Conservation (phyloP, 2,888 invertebrate species). For the Ommatoiulus sabulosus region DNA sequence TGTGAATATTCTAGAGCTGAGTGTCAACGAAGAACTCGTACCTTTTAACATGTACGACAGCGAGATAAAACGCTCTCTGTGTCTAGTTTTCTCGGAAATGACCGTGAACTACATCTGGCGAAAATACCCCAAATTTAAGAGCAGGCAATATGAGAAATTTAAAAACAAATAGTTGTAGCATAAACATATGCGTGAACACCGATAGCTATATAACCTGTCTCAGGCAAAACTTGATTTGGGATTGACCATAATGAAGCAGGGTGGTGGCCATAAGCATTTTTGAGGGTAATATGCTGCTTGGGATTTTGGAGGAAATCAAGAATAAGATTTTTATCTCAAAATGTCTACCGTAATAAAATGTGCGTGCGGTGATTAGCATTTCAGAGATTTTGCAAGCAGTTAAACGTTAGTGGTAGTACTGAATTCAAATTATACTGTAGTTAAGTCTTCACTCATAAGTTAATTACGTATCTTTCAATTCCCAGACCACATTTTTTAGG, state of each 20-base stretch:
- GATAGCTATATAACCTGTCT: neutral
- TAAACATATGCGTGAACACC: neutral
- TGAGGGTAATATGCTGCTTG: too few relatives aligned
- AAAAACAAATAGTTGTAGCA: neutral
- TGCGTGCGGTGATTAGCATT: neutral
- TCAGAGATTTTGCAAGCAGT: neutral
- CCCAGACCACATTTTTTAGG: too few relatives aligned
- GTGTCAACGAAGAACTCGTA: constrained; percentile 36
- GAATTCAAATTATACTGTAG: too few relatives aligned
- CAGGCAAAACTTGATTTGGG: constrained; percentile 11
- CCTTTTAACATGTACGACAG: neutral
- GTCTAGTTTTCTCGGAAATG: neutral
- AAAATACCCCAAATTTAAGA: neutral
- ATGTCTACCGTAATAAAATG: too few relatives aligned
- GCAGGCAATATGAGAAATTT: constrained; percentile 14
- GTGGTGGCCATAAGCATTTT: neutral
- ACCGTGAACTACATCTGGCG: constrained; percentile 13
- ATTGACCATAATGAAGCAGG: constrained; percentile 18
- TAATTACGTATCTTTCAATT: too few relatives aligned
- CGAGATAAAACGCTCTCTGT: neutral
- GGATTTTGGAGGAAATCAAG: neutral
- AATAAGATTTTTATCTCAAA: too few relatives aligned
- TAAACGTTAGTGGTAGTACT: neutral
- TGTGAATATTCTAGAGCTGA: neutral
- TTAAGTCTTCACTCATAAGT: too few relatives aligned